These are phyloP conservation scores for Phenganax stokvisi DNA, from an alignment of 92 coral and sea anemone species.

Conservation along the genomic window DNA sequence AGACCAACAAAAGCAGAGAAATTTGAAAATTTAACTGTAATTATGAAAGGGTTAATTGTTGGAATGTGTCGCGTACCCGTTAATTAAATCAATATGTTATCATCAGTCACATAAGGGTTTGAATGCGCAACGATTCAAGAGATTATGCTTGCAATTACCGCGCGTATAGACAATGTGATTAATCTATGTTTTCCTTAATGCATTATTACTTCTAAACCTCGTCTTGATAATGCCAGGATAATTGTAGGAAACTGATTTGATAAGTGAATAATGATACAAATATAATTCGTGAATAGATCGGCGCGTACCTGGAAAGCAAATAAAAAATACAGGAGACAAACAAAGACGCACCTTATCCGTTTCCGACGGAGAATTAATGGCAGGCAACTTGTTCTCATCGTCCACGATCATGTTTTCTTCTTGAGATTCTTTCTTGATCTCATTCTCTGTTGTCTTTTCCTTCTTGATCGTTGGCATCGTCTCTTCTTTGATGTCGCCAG, in stretches of 20 bases:
- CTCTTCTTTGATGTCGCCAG: slow-evolving; percentile 62
- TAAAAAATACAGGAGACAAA: slow-evolving; percentile 25
- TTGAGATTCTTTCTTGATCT: not conserved
- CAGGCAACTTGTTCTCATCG: slow-evolving; percentile 24
- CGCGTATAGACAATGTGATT: not conserved
- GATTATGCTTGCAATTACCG: not conserved
- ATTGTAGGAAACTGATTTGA: slow-evolving; percentile 8
- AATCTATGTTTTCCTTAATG: no score
- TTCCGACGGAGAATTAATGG: slow-evolving; percentile 31
- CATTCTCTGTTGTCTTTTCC: not conserved
- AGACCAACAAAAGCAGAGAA: not conserved
- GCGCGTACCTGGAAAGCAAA: slow-evolving; percentile 12
- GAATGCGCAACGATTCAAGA: slow-evolving; percentile 8
- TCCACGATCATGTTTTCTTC: slow-evolving; percentile 40
- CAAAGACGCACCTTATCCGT: slow-evolving; percentile 33
- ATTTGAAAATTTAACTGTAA: not conserved
- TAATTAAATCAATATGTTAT: not conserved
- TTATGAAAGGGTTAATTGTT: slow-evolving; percentile 14
- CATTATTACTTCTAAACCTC: no score
- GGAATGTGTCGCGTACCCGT: not conserved
- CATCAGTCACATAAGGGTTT: not conserved
- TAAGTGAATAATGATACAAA: slow-evolving; percentile 29
- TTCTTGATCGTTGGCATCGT: slow-evolving; percentile 24
- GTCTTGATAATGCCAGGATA: no score
- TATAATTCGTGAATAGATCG: slow-evolving; percentile 7